Percentiles rank a stretch among this genome's conserved stretches.
Conservation (phyloP, 2,797 vertebrate genomes). For the Tolypeutes matacus region DNA sequence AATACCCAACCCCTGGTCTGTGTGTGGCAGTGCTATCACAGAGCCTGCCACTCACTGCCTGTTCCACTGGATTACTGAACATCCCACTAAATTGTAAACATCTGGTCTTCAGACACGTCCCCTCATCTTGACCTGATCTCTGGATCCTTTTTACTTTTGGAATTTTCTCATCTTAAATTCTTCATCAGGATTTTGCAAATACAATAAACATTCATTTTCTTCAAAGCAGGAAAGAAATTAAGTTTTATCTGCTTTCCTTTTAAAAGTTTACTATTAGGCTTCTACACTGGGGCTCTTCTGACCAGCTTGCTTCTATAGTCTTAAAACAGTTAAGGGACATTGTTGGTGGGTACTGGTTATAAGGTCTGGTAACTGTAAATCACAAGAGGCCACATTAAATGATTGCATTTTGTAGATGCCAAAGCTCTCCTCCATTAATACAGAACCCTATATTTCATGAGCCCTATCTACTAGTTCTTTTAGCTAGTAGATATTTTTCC, state of each 20-base stretch:
- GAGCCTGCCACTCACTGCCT: background rate
- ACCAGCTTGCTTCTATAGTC: conserved; percentile 16
- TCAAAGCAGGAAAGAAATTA: background rate
- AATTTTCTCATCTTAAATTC: conserved; percentile 39
- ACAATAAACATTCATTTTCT: background rate
- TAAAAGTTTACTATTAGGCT: background rate
- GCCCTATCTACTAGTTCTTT: background rate
- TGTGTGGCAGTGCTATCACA: rapidly evolving
- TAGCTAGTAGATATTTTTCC: background rate
- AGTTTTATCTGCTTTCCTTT: background rate
- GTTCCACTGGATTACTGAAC: background rate
- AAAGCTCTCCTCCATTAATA: background rate
- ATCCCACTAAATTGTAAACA: background rate
- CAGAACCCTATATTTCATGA: background rate
- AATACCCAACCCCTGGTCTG: background rate
- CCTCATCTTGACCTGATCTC: background rate
- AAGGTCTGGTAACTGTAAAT: background rate
- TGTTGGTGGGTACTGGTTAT: background rate
- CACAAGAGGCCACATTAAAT: background rate
- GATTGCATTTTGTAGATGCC: background rate
- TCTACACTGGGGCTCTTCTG: background rate
- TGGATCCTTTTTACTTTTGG: background rate
- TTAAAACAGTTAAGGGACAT: conserved; percentile 39
- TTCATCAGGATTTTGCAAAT: conserved; percentile 29
- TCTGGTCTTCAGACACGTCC: background rate